Conservation (phyloP, 35 echinoderm and acorn worm species). For the Anneissia japonica region DNA sequence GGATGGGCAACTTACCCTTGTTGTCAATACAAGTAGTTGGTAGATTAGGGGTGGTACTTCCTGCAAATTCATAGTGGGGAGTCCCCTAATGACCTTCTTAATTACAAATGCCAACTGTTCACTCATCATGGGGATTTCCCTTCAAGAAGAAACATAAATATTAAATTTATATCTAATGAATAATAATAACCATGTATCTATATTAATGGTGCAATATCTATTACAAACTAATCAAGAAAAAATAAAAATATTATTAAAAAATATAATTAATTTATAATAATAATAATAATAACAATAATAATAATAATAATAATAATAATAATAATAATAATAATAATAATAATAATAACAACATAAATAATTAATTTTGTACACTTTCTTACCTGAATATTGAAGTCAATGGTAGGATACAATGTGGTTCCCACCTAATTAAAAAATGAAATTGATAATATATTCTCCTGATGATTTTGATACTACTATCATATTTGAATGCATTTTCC, state of each 20-base stretch:
- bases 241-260: neutral
- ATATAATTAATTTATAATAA: neutral
- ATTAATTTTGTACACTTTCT: neutral
- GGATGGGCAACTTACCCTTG: slow-evolving; percentile 31
- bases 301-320: neutral
- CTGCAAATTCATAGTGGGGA: slow-evolving; percentile 64
- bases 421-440: slow-evolving; percentile 49
- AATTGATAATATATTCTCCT: neutral
- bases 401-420: slow-evolving; percentile 54
- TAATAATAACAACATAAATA: neutral
- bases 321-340: neutral
- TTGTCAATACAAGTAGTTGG: slow-evolving; percentile 69
- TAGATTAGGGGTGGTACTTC: slow-evolving; percentile 79
- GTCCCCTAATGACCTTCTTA: slow-evolving; percentile 64
- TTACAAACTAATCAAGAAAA: neutral
- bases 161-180: neutral
- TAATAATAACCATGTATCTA: neutral
- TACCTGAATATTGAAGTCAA: slow-evolving; percentile 64
- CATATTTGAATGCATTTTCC: neutral
- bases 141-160: slow-evolving; percentile 1
- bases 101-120: slow-evolving; percentile 85
- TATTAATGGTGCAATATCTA: neutral
- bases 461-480: neutral
- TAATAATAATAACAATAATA: no score
- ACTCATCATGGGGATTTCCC: slow-evolving; percentile 61